Evolutionary conservation across 2,888 invertebrate species (phyloP).

Genomic region (Pachliopta kotzebuea): DNA sequence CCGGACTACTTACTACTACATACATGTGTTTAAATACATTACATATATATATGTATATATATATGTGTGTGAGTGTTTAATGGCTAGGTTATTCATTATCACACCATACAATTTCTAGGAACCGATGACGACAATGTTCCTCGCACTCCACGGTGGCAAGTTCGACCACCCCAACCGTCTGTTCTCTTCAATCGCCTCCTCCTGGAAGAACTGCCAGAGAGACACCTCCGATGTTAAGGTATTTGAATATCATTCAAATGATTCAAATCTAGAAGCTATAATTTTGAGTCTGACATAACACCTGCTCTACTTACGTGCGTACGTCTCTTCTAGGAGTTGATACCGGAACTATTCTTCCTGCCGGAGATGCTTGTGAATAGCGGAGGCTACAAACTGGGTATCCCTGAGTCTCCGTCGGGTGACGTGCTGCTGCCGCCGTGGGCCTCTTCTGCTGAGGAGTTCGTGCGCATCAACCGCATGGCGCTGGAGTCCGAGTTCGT

Average conservation of each 20-base stretch:
- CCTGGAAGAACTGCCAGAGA: conserved; percentile 99
- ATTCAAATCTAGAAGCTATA: neutral
- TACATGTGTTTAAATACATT: no score
- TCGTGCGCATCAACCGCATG: conserved; percentile 98
- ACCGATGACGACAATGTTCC: conserved; percentile 99
- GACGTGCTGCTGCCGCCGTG: conserved; percentile 97
- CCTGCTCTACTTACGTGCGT: neutral
- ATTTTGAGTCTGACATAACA: neutral
- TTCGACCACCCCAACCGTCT: conserved; percentile 99
- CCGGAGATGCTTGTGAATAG: conserved; percentile 99
- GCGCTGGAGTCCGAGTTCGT: conserved; percentile 99
- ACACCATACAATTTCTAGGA: conserved; percentile 81
- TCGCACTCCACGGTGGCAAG: conserved; percentile 98
- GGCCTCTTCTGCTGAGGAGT: conserved; percentile 98
- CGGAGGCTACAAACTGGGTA: conserved; percentile 90
- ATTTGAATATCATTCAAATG: no score
- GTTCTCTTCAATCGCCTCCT: conserved; percentile 95
- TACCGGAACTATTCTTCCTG: conserved; percentile 99
- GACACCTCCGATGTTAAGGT: conserved; percentile 99
- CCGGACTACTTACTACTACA: no score
- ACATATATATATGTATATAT: no score
- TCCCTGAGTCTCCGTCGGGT: conserved; percentile 90
- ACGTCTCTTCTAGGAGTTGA: conserved; percentile 86
- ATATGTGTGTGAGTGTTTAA: no score
- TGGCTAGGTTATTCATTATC: no score